Conservation (phyloP, 1,140 invertebrate genomes). For the Aphidius gifuensis region DNA sequence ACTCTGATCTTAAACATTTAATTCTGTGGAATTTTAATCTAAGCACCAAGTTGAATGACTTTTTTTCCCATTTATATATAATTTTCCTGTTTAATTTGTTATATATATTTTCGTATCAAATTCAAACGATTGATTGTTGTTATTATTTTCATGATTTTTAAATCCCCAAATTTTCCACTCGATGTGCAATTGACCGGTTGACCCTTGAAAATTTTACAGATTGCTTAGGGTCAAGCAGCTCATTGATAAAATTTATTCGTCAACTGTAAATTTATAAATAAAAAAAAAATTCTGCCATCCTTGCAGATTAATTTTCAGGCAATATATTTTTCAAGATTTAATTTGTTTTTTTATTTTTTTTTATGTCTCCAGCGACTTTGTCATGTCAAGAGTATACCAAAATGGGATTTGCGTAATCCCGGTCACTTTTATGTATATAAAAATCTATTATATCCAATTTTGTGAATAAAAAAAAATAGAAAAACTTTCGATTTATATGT, state of each 20-base stretch:
- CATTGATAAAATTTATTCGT: not conserved
- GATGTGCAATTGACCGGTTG: slow-evolving; percentile 26
- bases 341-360: slow-evolving; percentile 9
- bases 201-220: slow-evolving; percentile 28
- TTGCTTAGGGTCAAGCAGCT: not conserved
- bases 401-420: slow-evolving; percentile 53
- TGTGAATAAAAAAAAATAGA: slow-evolving; percentile 26
- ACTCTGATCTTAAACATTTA: slow-evolving; percentile 1
- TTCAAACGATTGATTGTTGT: slow-evolving; percentile 36
- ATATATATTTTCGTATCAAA: slow-evolving; percentile 18
- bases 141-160: slow-evolving; percentile 28
- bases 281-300: not conserved
- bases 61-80: too few species aligned
- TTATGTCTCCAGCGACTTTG: not conserved
- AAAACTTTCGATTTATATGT: slow-evolving; percentile 14
- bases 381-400: slow-evolving; percentile 11
- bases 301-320: not conserved
- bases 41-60: not conserved
- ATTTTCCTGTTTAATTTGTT: too few species aligned
- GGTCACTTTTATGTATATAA: slow-evolving; percentile 42
- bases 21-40: slow-evolving; percentile 1
- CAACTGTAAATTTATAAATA: not conserved
- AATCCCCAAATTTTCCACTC: slow-evolving; percentile 44
- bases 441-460: slow-evolving; percentile 33
- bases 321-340: slow-evolving; percentile 13